Evolutionary conservation across 1,140 invertebrate species (phyloP), one percentile per base, ranked within the genome.

Genomic region (Maconellicoccus hirsutus): DNA sequence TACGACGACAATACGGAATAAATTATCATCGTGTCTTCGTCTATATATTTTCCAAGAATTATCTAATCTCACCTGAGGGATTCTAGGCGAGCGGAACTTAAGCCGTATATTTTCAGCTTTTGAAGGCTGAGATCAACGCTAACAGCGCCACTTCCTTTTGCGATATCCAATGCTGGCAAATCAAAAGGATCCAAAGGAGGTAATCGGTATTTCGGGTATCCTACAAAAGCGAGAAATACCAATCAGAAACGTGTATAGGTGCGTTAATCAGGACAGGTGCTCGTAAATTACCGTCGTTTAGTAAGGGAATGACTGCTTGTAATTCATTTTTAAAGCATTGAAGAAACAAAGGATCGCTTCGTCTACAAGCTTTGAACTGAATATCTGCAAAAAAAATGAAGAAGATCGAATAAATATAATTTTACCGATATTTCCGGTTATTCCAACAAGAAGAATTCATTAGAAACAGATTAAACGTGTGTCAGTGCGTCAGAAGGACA

Each of bases 41-140:
- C n/a, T n/a, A n/a, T n/a, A n/a, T n/a, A n/a, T n/a, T n/a, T 63
- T n/a, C 23, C n/a, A n/a, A n/a, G n/a, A n/a, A n/a, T n/a, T n/a
- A n/a, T n/a, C n/a, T n/a, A n/a, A 10, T 23, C 61, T 66, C 16
- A 66, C 59, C 70, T 72, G 26, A 72, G 39, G 6, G 69, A 39
- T 10, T 70, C 69, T 8, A 72, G 22, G 2, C 42, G n/a, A 7
- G 72, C 70, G 23, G 66, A 59, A n/a, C 70, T 73, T 0, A 83
- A 71, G 0, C 81, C 81, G 39, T 74, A 19, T 3, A 83, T 73
- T 21, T 78, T 74, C 0, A 80, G 72, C 19, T 83, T 77, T 6
- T 63, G 76, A n/a, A 83, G 79, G 29, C 72, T 75, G 1, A 82
- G 70, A n/a, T 78, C 76, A 21, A 81, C 74, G 23, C 75, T 75